Percentiles rank a stretch among this genome's conserved stretches.
phyloP scores from a whole-genome alignment of 2,113 vertebrate genomes.

The Phycodurus eques region DNA sequence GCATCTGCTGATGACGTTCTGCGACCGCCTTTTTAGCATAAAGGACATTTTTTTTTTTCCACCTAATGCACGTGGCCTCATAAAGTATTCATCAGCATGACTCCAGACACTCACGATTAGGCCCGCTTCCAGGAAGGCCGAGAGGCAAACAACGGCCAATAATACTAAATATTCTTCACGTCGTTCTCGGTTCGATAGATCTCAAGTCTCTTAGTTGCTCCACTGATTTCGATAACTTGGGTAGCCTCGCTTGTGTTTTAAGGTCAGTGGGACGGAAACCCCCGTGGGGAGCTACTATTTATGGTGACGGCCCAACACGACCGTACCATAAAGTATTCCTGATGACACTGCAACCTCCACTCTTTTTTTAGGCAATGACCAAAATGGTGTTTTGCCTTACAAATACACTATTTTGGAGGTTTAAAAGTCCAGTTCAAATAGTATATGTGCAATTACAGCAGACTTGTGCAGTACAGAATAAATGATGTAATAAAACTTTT shows the following conservation, averaged over 20 bases:
- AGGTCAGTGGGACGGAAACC: conserved; percentile 33
- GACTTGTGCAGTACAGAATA: too few relatives aligned
- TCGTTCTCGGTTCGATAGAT: background rate
- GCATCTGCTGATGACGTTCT: conserved; percentile 4
- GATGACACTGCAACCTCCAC: conserved; percentile 26
- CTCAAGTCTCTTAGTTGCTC: background rate
- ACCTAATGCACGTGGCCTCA: conserved; percentile 1
- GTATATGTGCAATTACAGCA: too few relatives aligned
- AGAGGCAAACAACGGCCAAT: background rate
- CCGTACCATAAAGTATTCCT: conserved; percentile 32
- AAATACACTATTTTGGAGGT: too few relatives aligned
- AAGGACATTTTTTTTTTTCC: background rate
- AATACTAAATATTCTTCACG: background rate
- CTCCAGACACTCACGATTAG: conserved; percentile 4
- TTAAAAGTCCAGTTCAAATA: too few relatives aligned
- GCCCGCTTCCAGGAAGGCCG: background rate
- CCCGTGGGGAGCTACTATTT: conserved; percentile 42
- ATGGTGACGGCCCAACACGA: conserved; percentile 30
- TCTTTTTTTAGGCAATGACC: background rate
- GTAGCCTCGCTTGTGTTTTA: conserved; percentile 13
- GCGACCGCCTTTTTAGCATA: background rate
- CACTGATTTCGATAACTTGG: conserved; percentile 6
- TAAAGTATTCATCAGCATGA: background rate
- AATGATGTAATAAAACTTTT: too few relatives aligned
- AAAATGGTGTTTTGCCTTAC: too few relatives aligned